A percentile compares a stretch with the other conserved stretches of the same genome.
Evolutionary conservation across 1,140 invertebrate species (phyloP).

Genomic region (Platyura marginata): DNA sequence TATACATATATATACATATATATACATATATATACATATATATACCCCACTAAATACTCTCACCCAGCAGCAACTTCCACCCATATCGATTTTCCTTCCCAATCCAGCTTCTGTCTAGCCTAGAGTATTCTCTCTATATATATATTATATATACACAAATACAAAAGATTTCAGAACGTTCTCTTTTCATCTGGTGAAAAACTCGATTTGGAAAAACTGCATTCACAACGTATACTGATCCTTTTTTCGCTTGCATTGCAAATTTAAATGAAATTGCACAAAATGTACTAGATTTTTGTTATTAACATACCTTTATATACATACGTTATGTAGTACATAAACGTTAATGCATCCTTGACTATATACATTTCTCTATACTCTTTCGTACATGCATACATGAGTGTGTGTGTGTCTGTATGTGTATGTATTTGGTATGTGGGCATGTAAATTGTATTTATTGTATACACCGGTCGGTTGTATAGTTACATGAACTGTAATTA

Average conservation of each 20-base stretch:
- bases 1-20: not conserved
- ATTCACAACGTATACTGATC: not conserved
- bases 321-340: not conserved
- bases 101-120: not conserved
- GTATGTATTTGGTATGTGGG: too few relatives aligned
- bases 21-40: not conserved
- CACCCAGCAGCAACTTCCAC: not conserved
- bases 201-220: not conserved
- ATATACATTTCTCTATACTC: too few relatives aligned
- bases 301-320: not conserved
- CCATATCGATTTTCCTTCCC: not conserved
- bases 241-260: not conserved
- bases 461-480: too few relatives aligned
- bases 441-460: too few relatives aligned
- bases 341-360: too few relatives aligned
- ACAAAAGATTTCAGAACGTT: not conserved
- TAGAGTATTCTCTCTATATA: not conserved
- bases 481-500: too few relatives aligned
- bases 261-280: not conserved
- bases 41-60: not conserved
- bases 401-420: not conserved
- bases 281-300: not conserved
- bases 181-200: not conserved
- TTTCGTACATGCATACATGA: too few relatives aligned
- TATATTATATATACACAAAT: not conserved